phyloP scores from a whole-genome alignment of 2,797 vertebrate genomes.

The Phylloscopus collybita region DNA sequence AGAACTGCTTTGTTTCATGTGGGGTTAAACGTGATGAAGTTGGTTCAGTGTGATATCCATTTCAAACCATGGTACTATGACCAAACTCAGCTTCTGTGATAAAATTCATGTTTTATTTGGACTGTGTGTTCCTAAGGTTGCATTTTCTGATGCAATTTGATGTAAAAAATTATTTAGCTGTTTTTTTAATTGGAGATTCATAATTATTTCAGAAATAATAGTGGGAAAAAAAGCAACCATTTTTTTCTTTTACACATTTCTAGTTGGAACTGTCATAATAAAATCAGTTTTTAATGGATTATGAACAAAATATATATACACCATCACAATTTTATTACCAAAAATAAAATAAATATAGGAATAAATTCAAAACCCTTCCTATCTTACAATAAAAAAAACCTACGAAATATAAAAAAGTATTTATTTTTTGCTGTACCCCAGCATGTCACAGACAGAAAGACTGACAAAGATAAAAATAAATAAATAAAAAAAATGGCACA shows the following conservation, averaged over 20 bases:
- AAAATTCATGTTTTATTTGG: neutral
- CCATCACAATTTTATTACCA: neutral
- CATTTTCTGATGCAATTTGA: neutral
- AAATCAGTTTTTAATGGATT: neutral
- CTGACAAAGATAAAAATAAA: neutral
- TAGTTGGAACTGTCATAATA: neutral
- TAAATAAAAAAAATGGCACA: neutral
- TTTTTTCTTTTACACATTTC: neutral
- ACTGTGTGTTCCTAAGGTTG: accelerated
- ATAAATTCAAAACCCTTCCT: accelerated
- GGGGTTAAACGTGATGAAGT: slow-evolving; percentile 3
- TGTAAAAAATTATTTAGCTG: neutral
- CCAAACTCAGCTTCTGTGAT: neutral
- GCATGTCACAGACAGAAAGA: neutral
- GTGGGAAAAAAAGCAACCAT: accelerated
- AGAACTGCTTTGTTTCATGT: slow-evolving; percentile 28
- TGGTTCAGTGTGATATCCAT: neutral
- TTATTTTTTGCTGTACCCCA: neutral
- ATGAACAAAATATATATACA: neutral
- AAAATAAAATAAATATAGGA: neutral
- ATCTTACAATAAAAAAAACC: neutral
- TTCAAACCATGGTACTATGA: neutral
- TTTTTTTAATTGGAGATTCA: neutral
- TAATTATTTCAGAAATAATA: neutral
- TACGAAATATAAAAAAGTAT: neutral